Conservation (phyloP, 2,113 vertebrate species). For the Erpornis zantholeuca region DNA sequence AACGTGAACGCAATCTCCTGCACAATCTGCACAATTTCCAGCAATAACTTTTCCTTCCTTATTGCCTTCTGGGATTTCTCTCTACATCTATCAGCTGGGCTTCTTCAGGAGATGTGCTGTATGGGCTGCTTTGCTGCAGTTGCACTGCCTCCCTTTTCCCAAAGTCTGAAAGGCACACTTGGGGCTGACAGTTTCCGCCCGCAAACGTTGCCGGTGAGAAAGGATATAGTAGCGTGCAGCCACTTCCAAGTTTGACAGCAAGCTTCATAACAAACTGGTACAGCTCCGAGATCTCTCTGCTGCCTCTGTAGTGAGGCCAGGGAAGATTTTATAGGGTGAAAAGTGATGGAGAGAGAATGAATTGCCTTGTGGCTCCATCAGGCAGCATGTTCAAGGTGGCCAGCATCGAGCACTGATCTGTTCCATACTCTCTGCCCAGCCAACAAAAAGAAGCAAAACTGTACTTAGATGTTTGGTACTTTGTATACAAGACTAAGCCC, state of each 20-base stretch:
- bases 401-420: neutral
- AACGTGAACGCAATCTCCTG: neutral
- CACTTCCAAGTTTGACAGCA: constrained; percentile 16
- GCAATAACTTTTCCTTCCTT: neutral
- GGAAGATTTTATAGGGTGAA: constrained; percentile 8
- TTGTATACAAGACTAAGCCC: neutral
- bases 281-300: neutral
- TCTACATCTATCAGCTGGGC: neutral
- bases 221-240: neutral
- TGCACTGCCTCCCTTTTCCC: neutral
- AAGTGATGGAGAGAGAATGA: neutral
- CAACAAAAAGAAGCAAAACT: neutral
- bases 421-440: neutral
- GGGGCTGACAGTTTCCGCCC: neutral
- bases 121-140: neutral
- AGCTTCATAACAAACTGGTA: neutral
- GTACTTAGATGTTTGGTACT: neutral
- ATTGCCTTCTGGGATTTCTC: neutral
- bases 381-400: neutral
- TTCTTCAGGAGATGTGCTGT: neutral
- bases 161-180: neutral
- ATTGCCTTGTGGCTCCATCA: neutral
- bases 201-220: neutral
- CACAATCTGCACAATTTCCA: neutral
- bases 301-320: neutral